Evolutionary conservation across 2,888 invertebrate species (phyloP).

Genomic region (Globia sparganii): DNA sequence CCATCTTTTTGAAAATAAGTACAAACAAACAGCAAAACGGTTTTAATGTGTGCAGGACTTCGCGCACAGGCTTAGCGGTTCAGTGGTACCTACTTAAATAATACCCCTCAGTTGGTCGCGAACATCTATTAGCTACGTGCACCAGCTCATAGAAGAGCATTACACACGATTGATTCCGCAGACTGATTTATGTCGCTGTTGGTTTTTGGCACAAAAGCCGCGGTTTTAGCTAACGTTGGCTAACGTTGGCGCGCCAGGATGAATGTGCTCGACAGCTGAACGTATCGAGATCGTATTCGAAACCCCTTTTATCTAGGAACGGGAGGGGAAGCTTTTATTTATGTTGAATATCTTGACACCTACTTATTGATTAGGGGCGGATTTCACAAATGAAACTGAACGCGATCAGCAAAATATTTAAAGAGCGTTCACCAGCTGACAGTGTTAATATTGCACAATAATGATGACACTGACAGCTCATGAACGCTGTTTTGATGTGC

Average conservation of each 20-base stretch:
- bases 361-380: background rate
- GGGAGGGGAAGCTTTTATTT: background rate
- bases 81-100: background rate
- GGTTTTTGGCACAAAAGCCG: slow-evolving; percentile 55
- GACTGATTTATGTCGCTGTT: slow-evolving; percentile 64
- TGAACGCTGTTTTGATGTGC: background rate
- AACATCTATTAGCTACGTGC: background rate
- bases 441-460: background rate
- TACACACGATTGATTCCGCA: slow-evolving; percentile 65
- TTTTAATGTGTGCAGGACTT: no score
- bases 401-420: background rate
- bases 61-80: background rate
- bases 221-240: slow-evolving; percentile 42
- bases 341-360: background rate
- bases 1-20: background rate
- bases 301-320: slow-evolving; percentile 32
- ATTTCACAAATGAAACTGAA: background rate
- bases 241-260: slow-evolving; percentile 12
- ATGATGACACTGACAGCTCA: background rate
- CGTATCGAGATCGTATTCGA: slow-evolving; percentile 26
- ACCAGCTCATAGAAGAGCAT: slow-evolving; percentile 10
- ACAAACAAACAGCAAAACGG: no score
- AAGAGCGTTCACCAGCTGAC: background rate
- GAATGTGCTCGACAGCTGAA: slow-evolving; percentile 20
- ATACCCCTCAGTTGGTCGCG: background rate